phyloP scores from a whole-genome alignment of 2,113 vertebrate genomes.

The Propithecus coquereli region DNA sequence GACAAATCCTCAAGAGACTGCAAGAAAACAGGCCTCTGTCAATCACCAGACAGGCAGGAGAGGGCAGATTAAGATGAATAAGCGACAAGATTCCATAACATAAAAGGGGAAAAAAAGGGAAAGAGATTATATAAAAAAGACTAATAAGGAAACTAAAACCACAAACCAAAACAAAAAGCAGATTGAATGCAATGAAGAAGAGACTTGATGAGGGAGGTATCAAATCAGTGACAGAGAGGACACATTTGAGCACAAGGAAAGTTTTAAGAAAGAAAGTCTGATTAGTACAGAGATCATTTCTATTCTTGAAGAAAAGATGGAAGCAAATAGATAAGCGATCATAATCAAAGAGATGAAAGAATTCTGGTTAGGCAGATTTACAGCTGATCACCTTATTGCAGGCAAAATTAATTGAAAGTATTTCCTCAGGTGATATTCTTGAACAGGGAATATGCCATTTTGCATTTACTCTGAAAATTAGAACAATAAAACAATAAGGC shows the following conservation, averaged over 20 bases:
- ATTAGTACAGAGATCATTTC: neutral
- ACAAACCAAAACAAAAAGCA: neutral
- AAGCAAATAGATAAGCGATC: conserved; percentile 39
- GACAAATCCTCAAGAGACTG: neutral
- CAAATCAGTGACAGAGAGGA: neutral
- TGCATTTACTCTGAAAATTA: neutral
- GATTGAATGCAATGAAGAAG: neutral
- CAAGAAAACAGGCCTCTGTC: neutral
- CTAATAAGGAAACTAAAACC: neutral
- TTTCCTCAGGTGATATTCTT: conserved; percentile 43
- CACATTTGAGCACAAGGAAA: neutral
- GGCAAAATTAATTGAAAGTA: conserved; percentile 47
- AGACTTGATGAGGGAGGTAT: neutral
- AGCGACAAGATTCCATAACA: neutral
- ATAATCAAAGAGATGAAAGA: conserved; percentile 38
- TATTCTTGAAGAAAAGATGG: conserved; percentile 15
- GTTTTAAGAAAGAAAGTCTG: neutral
- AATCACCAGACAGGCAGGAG: rapidly evolving
- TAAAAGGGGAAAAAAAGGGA: neutral
- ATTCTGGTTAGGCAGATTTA: neutral
- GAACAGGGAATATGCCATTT: neutral
- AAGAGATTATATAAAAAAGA: neutral
- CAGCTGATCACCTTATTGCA: conserved; percentile 12
- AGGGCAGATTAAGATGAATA: neutral
- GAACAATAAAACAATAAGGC: neutral